Percentiles rank a stretch among this genome's conserved stretches.
phyloP scores from a whole-genome alignment of 2,797 vertebrate genomes.

The Falco concolor region DNA sequence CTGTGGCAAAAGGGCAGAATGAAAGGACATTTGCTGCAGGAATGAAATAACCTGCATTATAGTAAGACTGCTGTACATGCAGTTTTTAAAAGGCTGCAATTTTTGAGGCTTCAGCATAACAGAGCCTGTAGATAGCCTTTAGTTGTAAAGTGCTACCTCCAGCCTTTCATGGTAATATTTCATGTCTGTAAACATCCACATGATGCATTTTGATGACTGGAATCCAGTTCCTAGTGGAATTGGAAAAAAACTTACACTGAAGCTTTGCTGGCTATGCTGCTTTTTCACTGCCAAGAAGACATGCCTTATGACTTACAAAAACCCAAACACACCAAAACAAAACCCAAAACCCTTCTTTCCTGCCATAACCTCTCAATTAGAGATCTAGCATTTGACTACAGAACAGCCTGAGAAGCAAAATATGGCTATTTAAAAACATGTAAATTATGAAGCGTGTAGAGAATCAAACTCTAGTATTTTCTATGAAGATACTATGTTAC shows the following conservation, averaged over 20 bases:
- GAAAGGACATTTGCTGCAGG: neutral
- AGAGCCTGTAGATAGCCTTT: neutral
- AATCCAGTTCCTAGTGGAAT: neutral
- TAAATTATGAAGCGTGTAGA: neutral
- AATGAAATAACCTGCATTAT: neutral
- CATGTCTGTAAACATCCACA: neutral
- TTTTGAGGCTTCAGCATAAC: neutral
- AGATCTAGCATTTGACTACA: neutral
- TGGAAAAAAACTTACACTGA: neutral
- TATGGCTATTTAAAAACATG: neutral
- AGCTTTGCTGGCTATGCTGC: neutral
- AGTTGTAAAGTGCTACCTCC: neutral
- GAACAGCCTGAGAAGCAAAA: neutral
- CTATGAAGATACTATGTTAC: neutral
- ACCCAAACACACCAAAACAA: neutral
- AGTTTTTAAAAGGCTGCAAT: neutral
- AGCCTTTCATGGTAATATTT: neutral
- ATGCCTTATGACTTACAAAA: neutral
- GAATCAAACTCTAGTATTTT: neutral
- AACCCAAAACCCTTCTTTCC: neutral
- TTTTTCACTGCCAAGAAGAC: neutral
- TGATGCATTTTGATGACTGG: neutral
- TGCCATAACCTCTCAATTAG: neutral
- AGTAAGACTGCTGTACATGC: neutral
- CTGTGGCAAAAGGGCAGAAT: neutral